Evolutionary conservation across 2,888 invertebrate species (phyloP), one percentile per base, ranked within the genome.

Genomic region (Calameuta idolon): DNA sequence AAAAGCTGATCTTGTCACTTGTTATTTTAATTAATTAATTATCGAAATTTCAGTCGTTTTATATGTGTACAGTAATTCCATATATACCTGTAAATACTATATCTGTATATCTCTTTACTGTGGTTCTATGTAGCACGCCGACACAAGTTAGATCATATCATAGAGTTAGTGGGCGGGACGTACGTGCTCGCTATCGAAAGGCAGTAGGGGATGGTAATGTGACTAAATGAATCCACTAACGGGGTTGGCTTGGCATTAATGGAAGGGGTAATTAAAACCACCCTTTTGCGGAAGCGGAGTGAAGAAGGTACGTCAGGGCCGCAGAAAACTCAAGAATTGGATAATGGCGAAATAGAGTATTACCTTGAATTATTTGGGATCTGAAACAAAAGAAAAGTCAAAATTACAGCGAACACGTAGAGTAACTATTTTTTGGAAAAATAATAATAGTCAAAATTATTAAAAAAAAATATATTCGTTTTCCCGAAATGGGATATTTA

Each of bases 151-250:
- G 55, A 55, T 55, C 55, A 23, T 23, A 55, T 55, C 55, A 23
- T 55, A 55, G 55, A 55, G 55, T 55, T 55, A 55, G 55, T 55
- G 76, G 76, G 34, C n/a, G 55, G 40, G 31, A 15, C 69, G 73
- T 75, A 37, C 69, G 75, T 75, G 34, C 40, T 78, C 34, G 69
- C 40, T 78, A 78, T 78, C 75, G 75, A 76, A 82, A 78, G 76
- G 76, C 75, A 75, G 77, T 79, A 82, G 79, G 80, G 80, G 81
- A 81, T 83, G 84, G 86, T 89, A 90, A 90, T 88, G 90, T 87
- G 90, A 91, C 90, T 90, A 90, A 91, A 91, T 89, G 90, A 90
- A 91, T 90, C 90, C 90, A 85, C 87, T 90, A 90, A 90, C 90
- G 89, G 89, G 86, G 88, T 89, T 89, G 89, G 89, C 87, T 86